phyloP scores from a whole-genome alignment of 2,888 invertebrate species.

The Caenorhabditis sp. region DNA sequence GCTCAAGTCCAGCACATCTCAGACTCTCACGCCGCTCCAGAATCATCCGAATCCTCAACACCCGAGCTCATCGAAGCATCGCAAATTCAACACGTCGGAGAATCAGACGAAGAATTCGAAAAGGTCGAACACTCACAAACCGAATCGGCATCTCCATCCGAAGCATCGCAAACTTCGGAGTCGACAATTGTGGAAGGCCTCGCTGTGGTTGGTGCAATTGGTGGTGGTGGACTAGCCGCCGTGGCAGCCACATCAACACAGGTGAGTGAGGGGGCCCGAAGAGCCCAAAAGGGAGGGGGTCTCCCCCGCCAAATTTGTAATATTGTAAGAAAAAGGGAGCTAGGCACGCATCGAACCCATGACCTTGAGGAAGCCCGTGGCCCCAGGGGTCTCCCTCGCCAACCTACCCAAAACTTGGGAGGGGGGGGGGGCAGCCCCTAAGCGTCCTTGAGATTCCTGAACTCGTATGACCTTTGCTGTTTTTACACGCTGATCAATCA shows the following conservation, averaged over 20 bases:
- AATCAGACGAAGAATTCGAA: conserved; percentile 8
- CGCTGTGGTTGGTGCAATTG: conserved; percentile 4
- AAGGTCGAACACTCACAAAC: conserved; percentile 4
- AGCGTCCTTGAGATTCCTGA: no score
- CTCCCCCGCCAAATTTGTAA: no score
- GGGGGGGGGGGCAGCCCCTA: no score
- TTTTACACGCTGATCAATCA: background rate
- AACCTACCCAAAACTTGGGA: no score
- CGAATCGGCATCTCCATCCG: background rate
- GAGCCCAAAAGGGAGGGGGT: no score
- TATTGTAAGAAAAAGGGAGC: no score
- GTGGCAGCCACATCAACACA: conserved; percentile 22
- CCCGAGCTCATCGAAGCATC: conserved; percentile 2
- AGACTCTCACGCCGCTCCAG: conserved; percentile 12
- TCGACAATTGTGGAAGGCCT: background rate
- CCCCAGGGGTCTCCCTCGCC: no score
- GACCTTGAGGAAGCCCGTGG: no score
- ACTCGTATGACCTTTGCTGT: no score
- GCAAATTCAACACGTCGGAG: background rate
- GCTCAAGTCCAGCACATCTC: conserved; percentile 14
- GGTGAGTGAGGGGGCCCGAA: conserved; percentile 20
- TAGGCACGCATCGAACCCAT: no score
- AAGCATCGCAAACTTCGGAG: background rate
- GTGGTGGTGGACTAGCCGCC: background rate
- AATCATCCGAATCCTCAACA: conserved; percentile 4